These are phyloP conservation scores for Vombatus ursinus DNA, from an alignment of 2,113 vertebrate species.

Conservation along the genomic window DNA sequence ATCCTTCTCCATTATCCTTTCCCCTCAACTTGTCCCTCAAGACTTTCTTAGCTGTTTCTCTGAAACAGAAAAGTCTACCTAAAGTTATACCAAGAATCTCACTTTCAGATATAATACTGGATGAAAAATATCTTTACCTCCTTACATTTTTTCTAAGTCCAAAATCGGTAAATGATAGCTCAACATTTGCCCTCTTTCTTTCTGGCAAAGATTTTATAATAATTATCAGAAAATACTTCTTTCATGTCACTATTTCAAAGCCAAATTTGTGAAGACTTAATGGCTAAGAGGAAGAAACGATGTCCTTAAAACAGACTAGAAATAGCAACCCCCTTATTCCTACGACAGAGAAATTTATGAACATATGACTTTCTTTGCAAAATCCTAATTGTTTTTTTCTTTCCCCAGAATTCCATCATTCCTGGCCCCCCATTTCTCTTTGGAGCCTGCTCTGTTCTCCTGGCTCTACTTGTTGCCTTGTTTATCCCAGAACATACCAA, in stretches of 20 bases:
- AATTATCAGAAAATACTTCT: neutral
- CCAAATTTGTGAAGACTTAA: neutral
- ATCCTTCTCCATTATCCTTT: neutral
- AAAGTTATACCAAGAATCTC: neutral
- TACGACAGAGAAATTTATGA: constrained; percentile 2
- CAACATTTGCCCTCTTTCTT: neutral
- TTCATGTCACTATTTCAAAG: no score
- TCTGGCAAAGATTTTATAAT: neutral
- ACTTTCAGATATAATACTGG: neutral
- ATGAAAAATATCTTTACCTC: neutral
- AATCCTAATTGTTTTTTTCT: constrained; percentile 35
- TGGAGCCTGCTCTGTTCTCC: constrained; percentile 89
- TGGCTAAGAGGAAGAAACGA: neutral
- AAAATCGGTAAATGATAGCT: neutral
- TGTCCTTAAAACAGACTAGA: neutral
- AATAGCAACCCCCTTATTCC: neutral
- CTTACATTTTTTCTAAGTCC: accelerated
- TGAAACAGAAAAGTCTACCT: neutral
- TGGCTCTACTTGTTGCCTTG: constrained; percentile 92
- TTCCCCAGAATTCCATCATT: constrained; percentile 89
- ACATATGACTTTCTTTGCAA: neutral
- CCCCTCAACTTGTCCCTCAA: neutral
- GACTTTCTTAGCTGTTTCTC: neutral
- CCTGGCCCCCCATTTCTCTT: constrained; percentile 91
- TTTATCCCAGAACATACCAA: constrained; percentile 92